Evolutionary conservation across 2,797 vertebrate species (phyloP).

Genomic region (Acanthiza pusilla): DNA sequence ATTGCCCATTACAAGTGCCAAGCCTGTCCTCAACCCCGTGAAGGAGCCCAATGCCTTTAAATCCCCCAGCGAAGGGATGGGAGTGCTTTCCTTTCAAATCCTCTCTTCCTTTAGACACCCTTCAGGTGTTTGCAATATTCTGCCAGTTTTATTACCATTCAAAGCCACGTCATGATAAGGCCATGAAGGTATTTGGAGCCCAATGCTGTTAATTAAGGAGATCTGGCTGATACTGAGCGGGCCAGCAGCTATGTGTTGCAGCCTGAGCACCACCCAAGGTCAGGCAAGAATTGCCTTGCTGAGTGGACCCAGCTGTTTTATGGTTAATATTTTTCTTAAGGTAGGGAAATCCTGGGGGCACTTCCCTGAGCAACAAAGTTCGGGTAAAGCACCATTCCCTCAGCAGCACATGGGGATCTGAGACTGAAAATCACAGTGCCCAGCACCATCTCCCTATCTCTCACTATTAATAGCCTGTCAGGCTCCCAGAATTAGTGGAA

Average conservation of each 20-base stretch:
- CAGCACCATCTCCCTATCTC: background rate
- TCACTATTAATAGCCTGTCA: background rate
- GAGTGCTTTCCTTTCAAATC: conserved; percentile 25
- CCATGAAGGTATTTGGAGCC: conserved; percentile 69
- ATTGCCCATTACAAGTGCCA: background rate
- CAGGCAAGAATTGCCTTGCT: conserved; percentile 56
- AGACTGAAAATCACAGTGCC: background rate
- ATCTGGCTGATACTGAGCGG: conserved; percentile 61
- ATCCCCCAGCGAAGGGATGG: conserved; percentile 18
- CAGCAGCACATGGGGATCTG: rapidly evolving
- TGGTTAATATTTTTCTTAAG: background rate
- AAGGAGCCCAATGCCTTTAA: conserved; percentile 41
- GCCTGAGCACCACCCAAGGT: conserved; percentile 50
- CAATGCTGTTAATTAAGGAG: conserved; percentile 74
- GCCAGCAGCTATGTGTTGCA: conserved; percentile 23
- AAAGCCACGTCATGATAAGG: conserved; percentile 67
- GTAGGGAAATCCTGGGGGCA: background rate
- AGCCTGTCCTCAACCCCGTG: conserved; percentile 32
- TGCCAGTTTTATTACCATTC: conserved; percentile 71
- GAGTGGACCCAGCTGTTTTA: background rate
- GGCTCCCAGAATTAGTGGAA: background rate
- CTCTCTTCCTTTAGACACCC: conserved; percentile 72
- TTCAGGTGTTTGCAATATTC: conserved; percentile 72
- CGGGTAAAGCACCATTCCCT: background rate
- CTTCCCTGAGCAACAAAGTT: rapidly evolving